Percentiles rank a stretch among this genome's conserved stretches.
Conservation (phyloP, 2,888 invertebrate genomes). For the Caenorhabditis sinica region DNA sequence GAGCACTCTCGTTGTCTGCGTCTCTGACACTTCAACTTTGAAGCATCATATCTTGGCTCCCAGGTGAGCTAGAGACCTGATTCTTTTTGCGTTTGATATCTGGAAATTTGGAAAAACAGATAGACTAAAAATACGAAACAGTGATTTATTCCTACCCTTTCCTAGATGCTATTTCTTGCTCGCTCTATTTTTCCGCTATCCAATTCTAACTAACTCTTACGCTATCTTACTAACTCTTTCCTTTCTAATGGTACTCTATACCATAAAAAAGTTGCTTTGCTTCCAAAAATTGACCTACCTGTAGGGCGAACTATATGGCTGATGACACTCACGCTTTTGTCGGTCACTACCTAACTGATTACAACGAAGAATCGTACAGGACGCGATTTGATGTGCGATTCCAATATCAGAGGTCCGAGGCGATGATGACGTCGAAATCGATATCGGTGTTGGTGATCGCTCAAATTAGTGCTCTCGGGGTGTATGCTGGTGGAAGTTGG, state of each 20-base stretch:
- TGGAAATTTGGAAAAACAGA: no score
- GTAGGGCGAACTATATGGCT: constrained; percentile 43
- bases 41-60: neutral
- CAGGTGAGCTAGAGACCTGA: no score
- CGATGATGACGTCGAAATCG: constrained; percentile 55
- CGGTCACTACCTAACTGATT: constrained; percentile 45
- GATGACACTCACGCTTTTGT: constrained; percentile 48
- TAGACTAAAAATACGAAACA: no score
- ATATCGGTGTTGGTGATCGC: constrained; percentile 54
- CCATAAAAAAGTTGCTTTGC: neutral
- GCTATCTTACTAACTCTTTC: no score
- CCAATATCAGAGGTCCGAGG: constrained; percentile 54
- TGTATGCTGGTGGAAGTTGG: constrained; percentile 55
- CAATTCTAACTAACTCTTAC: no score
- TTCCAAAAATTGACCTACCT: neutral
- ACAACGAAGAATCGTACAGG: constrained; percentile 52
- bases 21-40: no score
- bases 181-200: no score
- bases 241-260: neutral
- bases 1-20: no score
- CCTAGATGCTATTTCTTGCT: no score
- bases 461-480: constrained; percentile 46
- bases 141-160: no score
- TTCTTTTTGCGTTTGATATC: no score
- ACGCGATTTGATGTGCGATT: constrained; percentile 52